Percentiles rank a stretch among this genome's conserved stretches.
Conservation (phyloP, 37 sponge, comb jelly and placozoan species). For the Aphrocallistes beatrix region DNA sequence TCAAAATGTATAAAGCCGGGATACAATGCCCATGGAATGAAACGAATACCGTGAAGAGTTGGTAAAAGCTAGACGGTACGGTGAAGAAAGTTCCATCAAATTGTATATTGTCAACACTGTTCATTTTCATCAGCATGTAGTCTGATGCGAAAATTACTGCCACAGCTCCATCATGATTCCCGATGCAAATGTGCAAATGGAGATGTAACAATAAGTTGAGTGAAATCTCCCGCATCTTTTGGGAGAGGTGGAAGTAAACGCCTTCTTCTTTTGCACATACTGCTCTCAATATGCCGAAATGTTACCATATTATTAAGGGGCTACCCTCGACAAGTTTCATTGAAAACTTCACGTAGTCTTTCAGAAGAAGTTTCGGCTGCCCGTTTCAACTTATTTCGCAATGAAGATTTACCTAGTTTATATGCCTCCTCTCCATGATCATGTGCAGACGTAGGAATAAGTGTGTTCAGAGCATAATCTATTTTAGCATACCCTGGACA, state of each 20-base stretch:
- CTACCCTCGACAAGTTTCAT: not conserved
- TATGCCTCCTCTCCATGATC: not conserved
- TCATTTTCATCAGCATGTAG: not conserved
- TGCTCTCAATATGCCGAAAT: not conserved
- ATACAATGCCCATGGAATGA: not conserved
- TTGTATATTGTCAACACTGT: not conserved
- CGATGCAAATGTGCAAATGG: not conserved
- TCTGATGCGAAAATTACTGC: not conserved
- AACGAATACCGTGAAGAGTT: not conserved
- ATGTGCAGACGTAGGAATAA: too few species aligned
- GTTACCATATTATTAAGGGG: not conserved
- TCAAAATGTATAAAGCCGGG: not conserved
- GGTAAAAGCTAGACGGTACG: not conserved
- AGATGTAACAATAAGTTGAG: not conserved
- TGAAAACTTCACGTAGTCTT: not conserved
- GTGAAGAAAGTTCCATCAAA: not conserved
- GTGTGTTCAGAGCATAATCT: too few species aligned
- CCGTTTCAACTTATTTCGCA: not conserved
- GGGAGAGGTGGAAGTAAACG: not conserved
- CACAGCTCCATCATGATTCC: not conserved
- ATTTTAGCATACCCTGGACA: too few species aligned
- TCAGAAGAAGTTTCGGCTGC: not conserved
- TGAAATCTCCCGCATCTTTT: not conserved
- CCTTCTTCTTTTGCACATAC: not conserved
- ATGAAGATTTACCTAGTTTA: not conserved